Percentiles rank a stretch among this genome's conserved stretches.
These are phyloP conservation scores for Elaeidobius kamerunicus DNA, from an alignment of 2,888 invertebrate genomes.

Conservation along the genomic window DNA sequence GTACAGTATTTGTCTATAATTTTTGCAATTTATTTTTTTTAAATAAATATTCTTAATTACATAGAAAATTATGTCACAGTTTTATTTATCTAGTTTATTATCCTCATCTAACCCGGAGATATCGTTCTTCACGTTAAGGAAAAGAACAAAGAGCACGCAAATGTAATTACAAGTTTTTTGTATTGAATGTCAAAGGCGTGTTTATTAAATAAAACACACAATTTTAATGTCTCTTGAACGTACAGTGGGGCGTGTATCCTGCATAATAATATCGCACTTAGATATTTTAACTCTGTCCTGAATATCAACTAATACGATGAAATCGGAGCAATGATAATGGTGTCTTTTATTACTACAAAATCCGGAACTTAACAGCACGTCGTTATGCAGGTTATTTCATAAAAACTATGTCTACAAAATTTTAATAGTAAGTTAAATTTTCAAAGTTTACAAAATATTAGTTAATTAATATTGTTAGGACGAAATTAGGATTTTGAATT, in stretches of 20 bases:
- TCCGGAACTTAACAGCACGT: too few relatives aligned
- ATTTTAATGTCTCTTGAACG: conserved; percentile 24
- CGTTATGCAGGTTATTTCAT: too few relatives aligned
- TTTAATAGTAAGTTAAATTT: too few relatives aligned
- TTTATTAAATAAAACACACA: conserved; percentile 31
- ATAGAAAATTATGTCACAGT: too few relatives aligned
- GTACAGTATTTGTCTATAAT: too few relatives aligned
- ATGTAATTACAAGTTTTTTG: conserved; percentile 28
- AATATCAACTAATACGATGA: conserved; percentile 9
- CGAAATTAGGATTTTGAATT: too few relatives aligned
- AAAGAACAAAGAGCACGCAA: conserved; percentile 27
- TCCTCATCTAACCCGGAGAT: conserved; percentile 11
- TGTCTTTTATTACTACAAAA: conserved; percentile 7
- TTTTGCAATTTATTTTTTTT: too few relatives aligned
- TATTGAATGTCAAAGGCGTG: conserved; percentile 31
- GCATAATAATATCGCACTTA: conserved; percentile 21
- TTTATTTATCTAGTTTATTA: too few relatives aligned
- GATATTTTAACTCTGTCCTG: conserved; percentile 11
- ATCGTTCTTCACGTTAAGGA: conserved; percentile 16
- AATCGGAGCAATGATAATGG: conserved; percentile 8
- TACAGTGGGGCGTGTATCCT: conserved; percentile 26
- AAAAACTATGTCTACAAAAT: too few relatives aligned
- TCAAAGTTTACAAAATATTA: too few relatives aligned
- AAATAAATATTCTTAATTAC: too few relatives aligned
- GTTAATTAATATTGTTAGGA: too few relatives aligned